phyloP scores from a whole-genome alignment of 2,888 invertebrate genomes.

The Caenorhabditis sp. region DNA sequence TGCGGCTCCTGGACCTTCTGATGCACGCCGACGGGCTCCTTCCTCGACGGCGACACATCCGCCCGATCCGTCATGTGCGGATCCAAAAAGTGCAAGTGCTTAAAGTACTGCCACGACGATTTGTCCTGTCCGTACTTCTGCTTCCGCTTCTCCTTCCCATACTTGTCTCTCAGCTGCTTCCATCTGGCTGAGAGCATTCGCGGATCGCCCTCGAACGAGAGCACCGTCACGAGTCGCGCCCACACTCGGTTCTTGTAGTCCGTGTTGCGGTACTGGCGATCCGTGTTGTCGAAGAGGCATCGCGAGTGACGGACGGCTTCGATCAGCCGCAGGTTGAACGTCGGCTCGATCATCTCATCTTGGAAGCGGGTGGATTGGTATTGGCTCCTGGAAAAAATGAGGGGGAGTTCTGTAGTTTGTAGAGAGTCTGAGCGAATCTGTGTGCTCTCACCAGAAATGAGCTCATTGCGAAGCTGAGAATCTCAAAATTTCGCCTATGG shows the following conservation, averaged over 20 bases:
- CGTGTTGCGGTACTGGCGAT: constrained; percentile 77
- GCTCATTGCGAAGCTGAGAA: too few relatives aligned
- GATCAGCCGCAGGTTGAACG: constrained; percentile 80
- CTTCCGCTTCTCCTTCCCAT: constrained; percentile 80
- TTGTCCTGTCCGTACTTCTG: constrained; percentile 72
- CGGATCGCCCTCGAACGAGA: constrained; percentile 79
- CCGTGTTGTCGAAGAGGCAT: constrained; percentile 79
- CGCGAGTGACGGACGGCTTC: constrained; percentile 78
- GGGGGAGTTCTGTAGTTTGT: not conserved
- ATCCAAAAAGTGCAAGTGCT: constrained; percentile 79
- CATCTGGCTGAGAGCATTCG: constrained; percentile 76
- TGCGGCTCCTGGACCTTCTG: constrained; percentile 65
- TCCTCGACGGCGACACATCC: constrained; percentile 72
- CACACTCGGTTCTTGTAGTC: constrained; percentile 78
- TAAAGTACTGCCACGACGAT: constrained; percentile 80
- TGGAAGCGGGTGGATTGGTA: constrained; percentile 10
- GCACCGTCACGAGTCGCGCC: constrained; percentile 69
- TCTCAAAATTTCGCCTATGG: too few relatives aligned
- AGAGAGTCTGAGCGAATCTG: too few relatives aligned
- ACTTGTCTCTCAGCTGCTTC: constrained; percentile 81
- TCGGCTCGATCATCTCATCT: constrained; percentile 69
- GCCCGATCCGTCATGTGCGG: constrained; percentile 80
- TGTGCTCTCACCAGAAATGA: too few relatives aligned
- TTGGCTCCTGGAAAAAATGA: constrained; percentile 8
- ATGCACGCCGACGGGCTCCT: constrained; percentile 66